Conservation (phyloP, 2,113 vertebrate species). For the Indicator maculatus region DNA sequence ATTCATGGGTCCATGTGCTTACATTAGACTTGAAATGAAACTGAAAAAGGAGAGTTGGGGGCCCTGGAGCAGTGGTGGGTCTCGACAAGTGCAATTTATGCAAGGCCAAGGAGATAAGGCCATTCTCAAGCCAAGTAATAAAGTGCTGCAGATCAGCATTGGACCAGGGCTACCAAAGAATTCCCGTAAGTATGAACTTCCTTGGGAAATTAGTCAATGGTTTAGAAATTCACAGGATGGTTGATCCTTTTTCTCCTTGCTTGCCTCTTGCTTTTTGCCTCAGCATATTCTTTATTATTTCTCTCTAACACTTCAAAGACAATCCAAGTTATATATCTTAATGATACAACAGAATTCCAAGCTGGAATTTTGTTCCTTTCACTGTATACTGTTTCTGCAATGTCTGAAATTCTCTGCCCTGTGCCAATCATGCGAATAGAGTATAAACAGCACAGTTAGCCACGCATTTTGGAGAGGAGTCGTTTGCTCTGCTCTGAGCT, state of each 20-base stretch:
- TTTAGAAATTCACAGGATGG: not conserved
- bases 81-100: slow-evolving; percentile 90
- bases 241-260: not conserved
- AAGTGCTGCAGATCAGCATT: slow-evolving; percentile 95
- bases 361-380: not conserved
- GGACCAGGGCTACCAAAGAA: slow-evolving; percentile 94
- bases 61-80: slow-evolving; percentile 89
- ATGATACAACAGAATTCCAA: not conserved
- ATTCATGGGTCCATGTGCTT: not conserved
- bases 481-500: not conserved
- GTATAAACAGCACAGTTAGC: not conserved
- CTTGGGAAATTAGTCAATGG: not conserved
- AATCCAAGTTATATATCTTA: not conserved
- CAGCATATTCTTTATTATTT: not conserved
- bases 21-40: slow-evolving; percentile 91
- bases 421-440: not conserved
- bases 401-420: not conserved
- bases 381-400: not conserved
- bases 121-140: slow-evolving; percentile 89
- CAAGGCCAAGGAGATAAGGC: slow-evolving; percentile 88
- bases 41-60: slow-evolving; percentile 98
- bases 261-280: not conserved
- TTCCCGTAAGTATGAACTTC: slow-evolving; percentile 85
- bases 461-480: not conserved
- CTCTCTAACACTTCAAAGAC: not conserved